phyloP scores from a whole-genome alignment of 2,888 invertebrate genomes.

The Eustalomyia histrio region DNA sequence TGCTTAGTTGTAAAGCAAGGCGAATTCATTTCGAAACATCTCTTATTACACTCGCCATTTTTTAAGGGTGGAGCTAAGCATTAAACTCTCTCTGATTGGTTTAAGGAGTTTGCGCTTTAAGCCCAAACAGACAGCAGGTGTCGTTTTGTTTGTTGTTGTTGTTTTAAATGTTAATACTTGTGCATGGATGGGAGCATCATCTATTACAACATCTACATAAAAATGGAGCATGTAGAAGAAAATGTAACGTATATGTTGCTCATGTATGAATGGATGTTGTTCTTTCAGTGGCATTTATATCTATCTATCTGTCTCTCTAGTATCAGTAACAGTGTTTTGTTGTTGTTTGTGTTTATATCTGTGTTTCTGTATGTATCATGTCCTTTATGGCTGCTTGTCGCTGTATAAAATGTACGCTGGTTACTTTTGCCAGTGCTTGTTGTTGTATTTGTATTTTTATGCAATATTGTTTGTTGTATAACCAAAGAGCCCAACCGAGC shows the following conservation, averaged over 20 bases:
- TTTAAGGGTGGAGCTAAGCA: slow-evolving; percentile 76
- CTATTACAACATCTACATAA: slow-evolving; percentile 69
- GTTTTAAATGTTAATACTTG: not conserved
- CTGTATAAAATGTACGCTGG: slow-evolving; percentile 33
- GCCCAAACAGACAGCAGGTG: slow-evolving; percentile 24
- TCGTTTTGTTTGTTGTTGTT: not conserved
- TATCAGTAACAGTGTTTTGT: slow-evolving; percentile 15
- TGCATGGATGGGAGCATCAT: slow-evolving; percentile 39
- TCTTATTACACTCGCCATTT: slow-evolving; percentile 75
- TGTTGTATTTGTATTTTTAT: slow-evolving; percentile 1
- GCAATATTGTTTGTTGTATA: not conserved
- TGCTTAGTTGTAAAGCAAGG: slow-evolving; percentile 2
- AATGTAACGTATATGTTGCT: slow-evolving; percentile 33
- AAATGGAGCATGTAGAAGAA: slow-evolving; percentile 72
- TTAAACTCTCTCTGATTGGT: slow-evolving; percentile 74
- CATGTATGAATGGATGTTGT: slow-evolving; percentile 7
- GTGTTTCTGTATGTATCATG: slow-evolving; percentile 50
- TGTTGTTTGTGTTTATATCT: slow-evolving; percentile 38
- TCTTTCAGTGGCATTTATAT: slow-evolving; percentile 51
- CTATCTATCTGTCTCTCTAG: slow-evolving; percentile 57
- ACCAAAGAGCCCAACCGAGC: not conserved
- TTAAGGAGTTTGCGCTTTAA: slow-evolving; percentile 72
- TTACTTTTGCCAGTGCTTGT: slow-evolving; percentile 11
- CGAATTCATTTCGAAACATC: slow-evolving; percentile 26
- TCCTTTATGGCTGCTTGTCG: slow-evolving; percentile 60